These are phyloP conservation scores for Axinella damicornis DNA, from an alignment of 37 sponge, comb jelly and placozoan genomes.

Conservation along the genomic window DNA sequence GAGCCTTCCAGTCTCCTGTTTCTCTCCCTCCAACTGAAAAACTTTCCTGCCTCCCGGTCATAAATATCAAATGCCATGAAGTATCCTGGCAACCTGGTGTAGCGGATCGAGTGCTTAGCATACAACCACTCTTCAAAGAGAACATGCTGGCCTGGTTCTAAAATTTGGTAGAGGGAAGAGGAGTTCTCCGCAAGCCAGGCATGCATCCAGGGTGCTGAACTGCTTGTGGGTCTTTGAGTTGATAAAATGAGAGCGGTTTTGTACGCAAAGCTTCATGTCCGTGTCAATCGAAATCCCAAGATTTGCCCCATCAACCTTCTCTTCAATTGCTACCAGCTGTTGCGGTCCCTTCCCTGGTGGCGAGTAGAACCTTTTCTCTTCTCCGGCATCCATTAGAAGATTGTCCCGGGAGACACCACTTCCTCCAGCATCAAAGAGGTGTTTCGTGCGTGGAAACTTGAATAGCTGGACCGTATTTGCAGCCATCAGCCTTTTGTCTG, in stretches of 20 bases:
- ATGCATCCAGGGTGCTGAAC: conserved; percentile 81
- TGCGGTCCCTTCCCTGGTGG: not conserved
- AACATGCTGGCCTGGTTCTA: conserved; percentile 72
- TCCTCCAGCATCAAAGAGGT: conserved; percentile 90
- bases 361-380: conserved; percentile 78
- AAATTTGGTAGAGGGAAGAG: conserved; percentile 53
- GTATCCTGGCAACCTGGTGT: conserved; percentile 83
- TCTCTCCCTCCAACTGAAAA: conserved; percentile 82
- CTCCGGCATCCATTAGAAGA: conserved; percentile 83
- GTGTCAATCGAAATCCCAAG: conserved; percentile 82
- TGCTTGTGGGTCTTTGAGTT: conserved; percentile 85
- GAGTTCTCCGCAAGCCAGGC: conserved; percentile 86
- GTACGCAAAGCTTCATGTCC: conserved; percentile 50
- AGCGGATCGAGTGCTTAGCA: conserved; percentile 94
- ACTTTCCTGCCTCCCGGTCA: conserved; percentile 51
- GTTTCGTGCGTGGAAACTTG: conserved; percentile 90
- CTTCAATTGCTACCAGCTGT: conserved; percentile 75
- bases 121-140: conserved; percentile 94
- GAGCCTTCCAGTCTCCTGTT: conserved; percentile 67
- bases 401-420: conserved; percentile 90
- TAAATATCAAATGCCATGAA: conserved; percentile 90
- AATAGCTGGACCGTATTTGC: conserved; percentile 33
- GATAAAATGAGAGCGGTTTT: conserved; percentile 87
- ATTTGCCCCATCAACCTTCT: conserved; percentile 96
- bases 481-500: not conserved